phyloP scores from a whole-genome alignment of 2,797 vertebrate genomes.

The Dromococcyx pavoninus region DNA sequence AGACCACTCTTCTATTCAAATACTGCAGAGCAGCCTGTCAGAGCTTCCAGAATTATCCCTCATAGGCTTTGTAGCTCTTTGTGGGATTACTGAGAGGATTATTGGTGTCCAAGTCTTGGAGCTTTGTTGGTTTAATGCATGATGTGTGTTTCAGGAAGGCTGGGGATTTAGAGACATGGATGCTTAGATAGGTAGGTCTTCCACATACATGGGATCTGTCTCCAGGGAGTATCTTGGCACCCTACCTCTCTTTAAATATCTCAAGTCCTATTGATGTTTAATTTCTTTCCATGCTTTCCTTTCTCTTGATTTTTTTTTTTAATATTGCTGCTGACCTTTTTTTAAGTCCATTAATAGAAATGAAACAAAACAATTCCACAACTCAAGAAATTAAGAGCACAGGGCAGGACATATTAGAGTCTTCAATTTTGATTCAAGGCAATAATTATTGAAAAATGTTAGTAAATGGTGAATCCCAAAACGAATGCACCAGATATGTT shows the following conservation, averaged over 20 bases:
- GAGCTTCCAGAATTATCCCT: not conserved
- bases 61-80: not conserved
- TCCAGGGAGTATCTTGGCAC: not conserved
- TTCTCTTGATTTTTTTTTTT: not conserved
- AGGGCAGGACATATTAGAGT: not conserved
- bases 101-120: not conserved
- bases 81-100: not conserved
- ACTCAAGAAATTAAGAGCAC: not conserved
- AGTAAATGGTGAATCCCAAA: not conserved
- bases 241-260: not conserved
- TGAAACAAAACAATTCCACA: not conserved
- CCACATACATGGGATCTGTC: rapidly evolving
- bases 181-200: not conserved
- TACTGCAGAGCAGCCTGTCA: not conserved
- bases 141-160: not conserved
- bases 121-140: not conserved
- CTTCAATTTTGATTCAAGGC: not conserved
- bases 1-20: not conserved
- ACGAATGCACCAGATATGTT: too few species aligned
- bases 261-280: not conserved
- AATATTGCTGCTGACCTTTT: not conserved
- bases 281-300: not conserved
- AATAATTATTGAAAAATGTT: not conserved
- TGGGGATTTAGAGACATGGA: rapidly evolving
- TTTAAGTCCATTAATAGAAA: not conserved